A percentile compares a stretch with the other conserved stretches of the same genome.
phyloP scores from a whole-genome alignment of 23 tunicate species.

The Phallusia fumigata region DNA sequence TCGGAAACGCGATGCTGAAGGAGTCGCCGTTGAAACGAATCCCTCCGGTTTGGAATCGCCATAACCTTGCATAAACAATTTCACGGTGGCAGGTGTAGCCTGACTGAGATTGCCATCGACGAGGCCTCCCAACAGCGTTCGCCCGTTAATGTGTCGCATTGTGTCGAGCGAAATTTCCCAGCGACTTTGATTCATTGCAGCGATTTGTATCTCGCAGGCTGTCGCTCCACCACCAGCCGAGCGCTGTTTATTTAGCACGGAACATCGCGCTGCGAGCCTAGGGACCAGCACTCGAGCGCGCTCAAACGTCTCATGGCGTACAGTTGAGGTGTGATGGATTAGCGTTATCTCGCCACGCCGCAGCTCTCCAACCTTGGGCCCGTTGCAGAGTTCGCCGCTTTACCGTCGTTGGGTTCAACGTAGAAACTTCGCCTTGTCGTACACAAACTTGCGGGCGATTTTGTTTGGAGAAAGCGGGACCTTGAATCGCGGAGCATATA shows the following conservation, averaged over 20 bases:
- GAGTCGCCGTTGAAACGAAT: background rate
- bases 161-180: background rate
- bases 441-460: background rate
- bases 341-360: constrained; percentile 5
- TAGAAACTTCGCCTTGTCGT: background rate
- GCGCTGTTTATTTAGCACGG: constrained; percentile 2
- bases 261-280: background rate
- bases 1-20: background rate
- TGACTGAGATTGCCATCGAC: constrained; percentile 14
- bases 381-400: no score
- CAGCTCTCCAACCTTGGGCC: background rate
- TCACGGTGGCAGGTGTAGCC: constrained; percentile 16
- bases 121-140: background rate
- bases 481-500: background rate
- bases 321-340: constrained; percentile 14
- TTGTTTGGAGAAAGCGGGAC: background rate
- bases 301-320: background rate
- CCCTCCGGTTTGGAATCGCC: background rate
- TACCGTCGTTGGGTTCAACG: background rate
- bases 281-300: constrained; percentile 4
- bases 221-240: background rate
- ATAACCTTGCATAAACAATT: constrained; percentile 6
- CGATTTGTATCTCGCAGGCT: constrained; percentile 1
- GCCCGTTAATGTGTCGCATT: constrained; percentile 14
- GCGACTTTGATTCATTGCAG: constrained; percentile 11